These are phyloP conservation scores for Melinaea marsaeus DNA, from an alignment of 2,888 invertebrate species.

Conservation along the genomic window DNA sequence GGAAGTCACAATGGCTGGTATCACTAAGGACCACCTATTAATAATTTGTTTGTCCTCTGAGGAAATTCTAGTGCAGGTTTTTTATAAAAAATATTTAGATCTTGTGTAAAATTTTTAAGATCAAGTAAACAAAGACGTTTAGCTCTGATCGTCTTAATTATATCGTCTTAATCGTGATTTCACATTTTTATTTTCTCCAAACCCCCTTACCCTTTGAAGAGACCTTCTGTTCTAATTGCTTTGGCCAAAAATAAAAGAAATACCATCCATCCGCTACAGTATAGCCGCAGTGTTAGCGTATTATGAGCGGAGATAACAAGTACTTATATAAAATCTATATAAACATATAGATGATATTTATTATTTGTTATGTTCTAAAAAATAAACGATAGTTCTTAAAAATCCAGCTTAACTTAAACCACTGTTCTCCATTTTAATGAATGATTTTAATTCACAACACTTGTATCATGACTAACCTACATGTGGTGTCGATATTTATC, in stretches of 20 bases:
- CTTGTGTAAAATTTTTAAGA: neutral
- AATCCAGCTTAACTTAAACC: too few relatives aligned
- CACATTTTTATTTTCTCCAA: constrained; percentile 53
- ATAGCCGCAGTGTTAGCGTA: constrained; percentile 37
- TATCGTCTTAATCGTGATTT: constrained; percentile 45
- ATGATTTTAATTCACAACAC: too few relatives aligned
- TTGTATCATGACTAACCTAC: too few relatives aligned
- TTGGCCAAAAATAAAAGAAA: constrained; percentile 67
- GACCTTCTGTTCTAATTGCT: constrained; percentile 69
- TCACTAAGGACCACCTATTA: too few relatives aligned
- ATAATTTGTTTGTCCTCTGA: too few relatives aligned
- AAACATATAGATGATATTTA: too few relatives aligned
- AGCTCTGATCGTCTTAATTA: constrained; percentile 24
- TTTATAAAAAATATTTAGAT: too few relatives aligned
- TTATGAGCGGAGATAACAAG: neutral
- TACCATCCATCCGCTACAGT: constrained; percentile 47
- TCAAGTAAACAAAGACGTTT: constrained; percentile 12
- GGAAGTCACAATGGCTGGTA: too few relatives aligned
- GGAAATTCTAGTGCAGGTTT: too few relatives aligned
- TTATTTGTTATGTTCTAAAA: too few relatives aligned
- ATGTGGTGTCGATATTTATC: neutral
- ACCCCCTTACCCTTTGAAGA: constrained; percentile 54
- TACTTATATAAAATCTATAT: neutral
- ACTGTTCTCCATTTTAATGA: too few relatives aligned
- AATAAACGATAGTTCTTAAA: too few relatives aligned